Conservation (phyloP, 1,140 invertebrate species). For the Drosophila jambulina region DNA sequence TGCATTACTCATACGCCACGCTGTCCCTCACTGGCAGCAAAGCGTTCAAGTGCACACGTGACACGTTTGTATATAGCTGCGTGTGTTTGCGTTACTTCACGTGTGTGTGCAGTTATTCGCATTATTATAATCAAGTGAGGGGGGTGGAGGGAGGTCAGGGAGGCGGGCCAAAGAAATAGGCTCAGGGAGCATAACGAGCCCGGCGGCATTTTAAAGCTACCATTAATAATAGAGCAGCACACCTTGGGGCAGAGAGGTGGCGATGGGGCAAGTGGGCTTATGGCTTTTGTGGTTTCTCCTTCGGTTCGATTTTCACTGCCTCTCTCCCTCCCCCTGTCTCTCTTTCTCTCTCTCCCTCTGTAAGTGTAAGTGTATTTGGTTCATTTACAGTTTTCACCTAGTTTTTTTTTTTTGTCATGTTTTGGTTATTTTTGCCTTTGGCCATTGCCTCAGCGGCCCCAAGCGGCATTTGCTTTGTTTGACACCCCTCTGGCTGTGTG, state of each 20-base stretch:
- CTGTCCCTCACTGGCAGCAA: slow-evolving; percentile 38
- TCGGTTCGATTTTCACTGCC: slow-evolving; percentile 69
- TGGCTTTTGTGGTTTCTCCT: slow-evolving; percentile 59
- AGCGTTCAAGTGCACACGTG: slow-evolving; percentile 72
- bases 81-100: slow-evolving; percentile 12
- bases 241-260: slow-evolving; percentile 1
- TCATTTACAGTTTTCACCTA: slow-evolving; percentile 79
- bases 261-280: neutral
- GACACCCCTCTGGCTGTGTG: slow-evolving; percentile 2
- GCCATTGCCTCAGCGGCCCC: slow-evolving; percentile 48
- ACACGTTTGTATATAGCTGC: slow-evolving; percentile 49
- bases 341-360: neutral
- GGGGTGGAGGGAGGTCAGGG: neutral
- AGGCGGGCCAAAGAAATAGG: slow-evolving; percentile 10
- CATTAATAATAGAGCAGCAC: slow-evolving; percentile 59
- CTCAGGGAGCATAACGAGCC: slow-evolving; percentile 44
- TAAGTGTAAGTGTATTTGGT: slow-evolving; percentile 16
- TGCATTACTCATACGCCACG: slow-evolving; percentile 79
- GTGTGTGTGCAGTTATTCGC: slow-evolving; percentile 38
- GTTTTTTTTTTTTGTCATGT: slow-evolving; percentile 45
- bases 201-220: slow-evolving; percentile 57
- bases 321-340: neutral
- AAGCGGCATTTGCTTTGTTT: slow-evolving; percentile 59
- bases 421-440: slow-evolving; percentile 36
- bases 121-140: slow-evolving; percentile 72